Evolutionary conservation across 2,113 vertebrate genomes (phyloP).

Genomic region (Pampusana beccarii): DNA sequence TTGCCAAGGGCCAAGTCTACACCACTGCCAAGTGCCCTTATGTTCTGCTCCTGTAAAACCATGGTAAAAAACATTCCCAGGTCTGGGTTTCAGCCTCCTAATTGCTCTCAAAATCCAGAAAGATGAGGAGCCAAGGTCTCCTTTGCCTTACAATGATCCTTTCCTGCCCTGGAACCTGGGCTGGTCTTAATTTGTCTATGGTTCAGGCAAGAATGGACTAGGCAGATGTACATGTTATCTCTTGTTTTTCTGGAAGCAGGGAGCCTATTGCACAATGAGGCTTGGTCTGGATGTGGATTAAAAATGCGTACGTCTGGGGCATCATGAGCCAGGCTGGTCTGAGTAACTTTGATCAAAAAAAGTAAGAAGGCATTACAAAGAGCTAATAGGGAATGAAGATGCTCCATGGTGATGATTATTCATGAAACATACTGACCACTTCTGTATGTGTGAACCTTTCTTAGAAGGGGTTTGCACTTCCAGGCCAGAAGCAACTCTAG

Average conservation of each 20-base stretch:
- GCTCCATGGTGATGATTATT: background rate
- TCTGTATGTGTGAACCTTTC: background rate
- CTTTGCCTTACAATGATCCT: constrained; percentile 65
- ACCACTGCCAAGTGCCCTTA: background rate
- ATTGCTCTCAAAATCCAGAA: constrained; percentile 25
- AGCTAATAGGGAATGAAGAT: background rate
- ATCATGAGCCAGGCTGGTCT: background rate
- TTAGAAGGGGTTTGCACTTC: background rate
- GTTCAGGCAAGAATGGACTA: constrained; percentile 71
- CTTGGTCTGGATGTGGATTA: constrained; percentile 51
- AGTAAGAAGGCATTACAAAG: background rate
- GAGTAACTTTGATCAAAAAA: background rate
- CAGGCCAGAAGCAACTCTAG: background rate
- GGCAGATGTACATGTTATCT: constrained; percentile 68
- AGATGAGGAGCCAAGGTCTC: constrained; percentile 12
- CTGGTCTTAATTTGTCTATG: constrained; percentile 72
- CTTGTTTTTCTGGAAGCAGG: constrained; percentile 69
- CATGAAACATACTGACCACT: accelerated
- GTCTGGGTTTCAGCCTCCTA: constrained; percentile 39
- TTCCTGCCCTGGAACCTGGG: constrained; percentile 73
- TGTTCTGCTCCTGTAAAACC: background rate
- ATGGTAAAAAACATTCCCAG: background rate
- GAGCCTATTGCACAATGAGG: constrained; percentile 63
- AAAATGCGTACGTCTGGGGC: constrained; percentile 52
- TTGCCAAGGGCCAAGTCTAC: background rate